phyloP scores from a whole-genome alignment of 2,113 vertebrate genomes.

The Ceuthmochares aereus region DNA sequence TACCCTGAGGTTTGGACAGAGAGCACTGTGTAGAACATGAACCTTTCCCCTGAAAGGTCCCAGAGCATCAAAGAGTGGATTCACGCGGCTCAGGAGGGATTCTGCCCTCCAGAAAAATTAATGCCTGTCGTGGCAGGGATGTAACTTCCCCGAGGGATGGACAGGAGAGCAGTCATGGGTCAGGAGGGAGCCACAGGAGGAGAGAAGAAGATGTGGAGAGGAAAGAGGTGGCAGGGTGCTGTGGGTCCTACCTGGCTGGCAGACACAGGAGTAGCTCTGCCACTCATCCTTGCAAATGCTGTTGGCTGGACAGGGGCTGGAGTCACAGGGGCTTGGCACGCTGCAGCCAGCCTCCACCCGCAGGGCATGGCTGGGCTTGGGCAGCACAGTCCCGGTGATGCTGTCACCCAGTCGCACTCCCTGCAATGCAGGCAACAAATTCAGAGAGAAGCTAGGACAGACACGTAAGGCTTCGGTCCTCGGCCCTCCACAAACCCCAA shows the following conservation, averaged over 20 bases:
- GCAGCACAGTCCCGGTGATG: constrained; percentile 79
- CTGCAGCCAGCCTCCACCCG: constrained; percentile 91
- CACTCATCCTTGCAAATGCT: constrained; percentile 90
- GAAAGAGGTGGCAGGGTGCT: background rate
- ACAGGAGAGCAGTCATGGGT: background rate
- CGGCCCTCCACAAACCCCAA: background rate
- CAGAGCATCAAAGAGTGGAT: background rate
- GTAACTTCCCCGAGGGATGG: background rate
- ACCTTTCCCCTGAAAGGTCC: background rate
- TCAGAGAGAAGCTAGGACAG: background rate
- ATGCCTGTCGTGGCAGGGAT: background rate
- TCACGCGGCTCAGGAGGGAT: background rate
- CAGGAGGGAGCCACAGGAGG: background rate
- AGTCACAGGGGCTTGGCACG: constrained; percentile 84
- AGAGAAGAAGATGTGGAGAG: background rate
- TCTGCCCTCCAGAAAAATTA: background rate
- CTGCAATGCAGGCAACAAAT: constrained; percentile 73
- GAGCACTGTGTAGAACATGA: background rate
- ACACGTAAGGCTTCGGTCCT: rapidly evolving
- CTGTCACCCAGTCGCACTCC: constrained; percentile 92
- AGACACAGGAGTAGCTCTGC: constrained; percentile 90
- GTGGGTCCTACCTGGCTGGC: constrained; percentile 85
- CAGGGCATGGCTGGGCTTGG: constrained; percentile 85
- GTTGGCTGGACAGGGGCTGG: constrained; percentile 89
- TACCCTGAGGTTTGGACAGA: constrained; percentile 80